phyloP scores from a whole-genome alignment of 2,113 vertebrate species.

The Daboia siamensis region DNA sequence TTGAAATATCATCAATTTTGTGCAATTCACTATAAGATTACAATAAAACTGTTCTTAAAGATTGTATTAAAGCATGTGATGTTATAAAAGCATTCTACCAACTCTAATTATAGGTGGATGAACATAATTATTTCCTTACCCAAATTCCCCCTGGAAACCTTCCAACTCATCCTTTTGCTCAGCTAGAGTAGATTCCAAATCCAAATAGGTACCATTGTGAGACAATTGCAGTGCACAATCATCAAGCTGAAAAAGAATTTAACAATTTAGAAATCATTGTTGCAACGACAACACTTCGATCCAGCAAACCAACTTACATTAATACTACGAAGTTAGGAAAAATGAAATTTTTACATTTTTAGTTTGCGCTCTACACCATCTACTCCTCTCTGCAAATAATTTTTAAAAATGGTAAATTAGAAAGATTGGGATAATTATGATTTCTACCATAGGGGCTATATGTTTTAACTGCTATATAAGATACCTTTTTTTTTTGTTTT shows the following conservation, averaged over 20 bases:
- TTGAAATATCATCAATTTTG: neutral
- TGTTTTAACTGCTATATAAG: neutral
- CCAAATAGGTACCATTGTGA: conserved; percentile 94
- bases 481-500: neutral
- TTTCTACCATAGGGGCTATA: neutral
- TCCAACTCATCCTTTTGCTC: conserved; percentile 93
- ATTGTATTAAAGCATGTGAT: neutral
- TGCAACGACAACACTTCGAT: neutral
- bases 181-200: conserved; percentile 91
- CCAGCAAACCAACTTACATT: neutral
- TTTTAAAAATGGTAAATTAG: neutral
- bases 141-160: conserved; percentile 93
- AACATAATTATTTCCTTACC: conserved; percentile 76
- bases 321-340: neutral
- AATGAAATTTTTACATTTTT: neutral
- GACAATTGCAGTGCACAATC: conserved; percentile 93
- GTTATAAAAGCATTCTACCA: neutral
- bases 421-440: neutral
- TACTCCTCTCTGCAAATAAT: neutral
- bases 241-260: conserved; percentile 78
- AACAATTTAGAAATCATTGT: conserved; percentile 18
- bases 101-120: neutral
- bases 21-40: neutral
- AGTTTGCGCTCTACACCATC: neutral
- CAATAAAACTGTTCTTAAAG: neutral